Evolutionary conservation across 1,140 invertebrate species (phyloP).

Genomic region (Microplitis mediator): DNA sequence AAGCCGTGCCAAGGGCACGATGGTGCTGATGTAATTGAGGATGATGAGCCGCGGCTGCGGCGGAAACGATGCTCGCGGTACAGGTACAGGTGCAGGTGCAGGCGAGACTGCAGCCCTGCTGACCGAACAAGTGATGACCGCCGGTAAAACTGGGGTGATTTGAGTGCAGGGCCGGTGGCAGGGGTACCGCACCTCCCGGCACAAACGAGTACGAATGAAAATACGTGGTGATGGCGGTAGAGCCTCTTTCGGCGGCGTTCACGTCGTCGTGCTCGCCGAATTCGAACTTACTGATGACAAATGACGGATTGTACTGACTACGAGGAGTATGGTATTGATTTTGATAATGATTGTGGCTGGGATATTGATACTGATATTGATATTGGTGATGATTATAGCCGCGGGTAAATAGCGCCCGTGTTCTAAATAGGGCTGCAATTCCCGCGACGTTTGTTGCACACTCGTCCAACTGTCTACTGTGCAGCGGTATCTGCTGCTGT

Average conservation of each 20-base stretch:
- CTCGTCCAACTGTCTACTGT: constrained; percentile 10
- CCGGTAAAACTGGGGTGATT: constrained; percentile 47
- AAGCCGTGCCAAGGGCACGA: constrained; percentile 42
- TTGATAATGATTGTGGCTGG: constrained; percentile 8
- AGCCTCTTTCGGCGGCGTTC: constrained; percentile 47
- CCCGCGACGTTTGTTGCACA: not conserved
- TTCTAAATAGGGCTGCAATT: not conserved
- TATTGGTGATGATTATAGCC: constrained; percentile 15
- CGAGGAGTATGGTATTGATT: not conserved
- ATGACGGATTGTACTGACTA: not conserved
- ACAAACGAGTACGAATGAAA: constrained; percentile 63
- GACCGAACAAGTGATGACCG: constrained; percentile 49
- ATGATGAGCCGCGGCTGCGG: constrained; percentile 41
- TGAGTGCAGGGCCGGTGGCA: constrained; percentile 47
- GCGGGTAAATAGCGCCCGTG: constrained; percentile 22
- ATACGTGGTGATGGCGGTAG: constrained; percentile 60
- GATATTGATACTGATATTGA: constrained; percentile 17
- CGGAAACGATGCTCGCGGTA: constrained; percentile 48
- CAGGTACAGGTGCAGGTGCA: constrained; percentile 56
- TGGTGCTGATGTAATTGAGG: constrained; percentile 49
- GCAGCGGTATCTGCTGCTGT: not conserved
- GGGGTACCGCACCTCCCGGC: constrained; percentile 59
- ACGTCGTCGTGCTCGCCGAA: constrained; percentile 20
- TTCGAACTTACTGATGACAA: not conserved
- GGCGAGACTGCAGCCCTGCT: constrained; percentile 53